Evolutionary conservation across 2,888 invertebrate genomes (phyloP).

Genomic region (Hypselothyrea guttata): DNA sequence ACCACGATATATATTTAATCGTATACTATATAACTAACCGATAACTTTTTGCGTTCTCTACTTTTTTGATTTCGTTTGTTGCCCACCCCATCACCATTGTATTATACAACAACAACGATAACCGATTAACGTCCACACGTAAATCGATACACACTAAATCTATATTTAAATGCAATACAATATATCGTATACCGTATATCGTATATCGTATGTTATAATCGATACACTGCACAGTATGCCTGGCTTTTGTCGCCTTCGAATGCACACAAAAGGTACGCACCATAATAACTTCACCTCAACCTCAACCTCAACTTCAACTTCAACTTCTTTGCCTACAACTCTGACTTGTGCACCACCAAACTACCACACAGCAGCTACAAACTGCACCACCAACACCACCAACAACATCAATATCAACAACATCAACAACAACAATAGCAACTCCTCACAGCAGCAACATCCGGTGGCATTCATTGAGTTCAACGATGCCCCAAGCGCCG

Average conservation of each 20-base stretch:
- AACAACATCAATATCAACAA: constrained; percentile 63
- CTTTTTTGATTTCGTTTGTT: constrained; percentile 68
- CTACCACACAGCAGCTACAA: constrained; percentile 60
- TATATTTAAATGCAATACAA: constrained; percentile 19
- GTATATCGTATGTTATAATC: constrained; percentile 54
- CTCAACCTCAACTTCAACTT: too few species aligned
- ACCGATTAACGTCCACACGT: constrained; percentile 58
- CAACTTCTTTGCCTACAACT: constrained; percentile 80
- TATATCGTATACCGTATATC: constrained; percentile 46
- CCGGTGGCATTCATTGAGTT: constrained; percentile 99
- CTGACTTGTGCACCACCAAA: constrained; percentile 75
- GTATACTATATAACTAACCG: constrained; percentile 53
- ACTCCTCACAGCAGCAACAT: constrained; percentile 81
- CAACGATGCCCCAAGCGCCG: constrained; percentile 94
- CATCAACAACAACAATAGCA: constrained; percentile 67
- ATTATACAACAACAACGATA: constrained; percentile 63
- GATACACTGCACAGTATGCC: constrained; percentile 89
- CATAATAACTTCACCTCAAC: constrained; percentile 66
- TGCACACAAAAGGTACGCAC: constrained; percentile 90
- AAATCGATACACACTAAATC: constrained; percentile 24
- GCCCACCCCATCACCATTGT: constrained; percentile 60
- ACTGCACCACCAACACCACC: constrained; percentile 31
- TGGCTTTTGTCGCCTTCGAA: constrained; percentile 98
- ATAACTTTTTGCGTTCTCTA: constrained; percentile 66
- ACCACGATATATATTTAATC: constrained; percentile 13